Evolutionary conservation across 2,888 invertebrate species (phyloP).

Genomic region (Torymus texanus): DNA sequence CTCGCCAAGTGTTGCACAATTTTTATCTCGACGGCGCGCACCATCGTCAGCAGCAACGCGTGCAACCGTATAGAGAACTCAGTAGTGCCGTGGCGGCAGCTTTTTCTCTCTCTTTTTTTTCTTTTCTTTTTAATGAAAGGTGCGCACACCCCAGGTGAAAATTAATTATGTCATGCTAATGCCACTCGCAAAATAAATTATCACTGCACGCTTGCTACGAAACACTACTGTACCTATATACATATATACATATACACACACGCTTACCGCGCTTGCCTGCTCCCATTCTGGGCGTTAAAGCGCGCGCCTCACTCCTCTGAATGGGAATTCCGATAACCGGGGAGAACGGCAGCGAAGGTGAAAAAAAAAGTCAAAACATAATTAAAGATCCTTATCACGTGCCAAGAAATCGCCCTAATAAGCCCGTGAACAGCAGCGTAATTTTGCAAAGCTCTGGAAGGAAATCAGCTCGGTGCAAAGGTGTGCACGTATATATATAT

Average conservation of each 20-base stretch:
- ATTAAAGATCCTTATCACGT: conserved; percentile 56
- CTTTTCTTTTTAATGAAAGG: conserved; percentile 23
- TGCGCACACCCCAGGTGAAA: conserved; percentile 16
- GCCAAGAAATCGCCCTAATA: conserved; percentile 56
- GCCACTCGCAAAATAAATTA: conserved; percentile 28
- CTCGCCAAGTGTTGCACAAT: conserved; percentile 31
- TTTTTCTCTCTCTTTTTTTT: too few species aligned
- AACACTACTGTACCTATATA: conserved; percentile 17
- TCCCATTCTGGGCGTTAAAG: not conserved
- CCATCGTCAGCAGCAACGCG: not conserved
- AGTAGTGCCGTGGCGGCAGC: too few species aligned
- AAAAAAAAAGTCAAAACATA: conserved; percentile 51
- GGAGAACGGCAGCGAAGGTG: conserved; percentile 12
- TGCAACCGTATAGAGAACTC: too few species aligned
- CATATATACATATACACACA: not conserved
- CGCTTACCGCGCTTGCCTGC: not conserved
- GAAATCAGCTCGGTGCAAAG: not conserved
- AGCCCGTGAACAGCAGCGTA: conserved; percentile 39
- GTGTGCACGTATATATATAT: too few species aligned
- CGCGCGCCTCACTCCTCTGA: conserved; percentile 8
- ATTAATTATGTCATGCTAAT: conserved; percentile 51
- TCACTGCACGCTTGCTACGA: not conserved
- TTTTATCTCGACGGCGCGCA: conserved; percentile 23
- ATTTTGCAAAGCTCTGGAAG: conserved; percentile 45
- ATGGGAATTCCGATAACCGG: conserved; percentile 54